Conservation (phyloP, 2,797 vertebrate genomes). For the Sebastes nivosus region DNA sequence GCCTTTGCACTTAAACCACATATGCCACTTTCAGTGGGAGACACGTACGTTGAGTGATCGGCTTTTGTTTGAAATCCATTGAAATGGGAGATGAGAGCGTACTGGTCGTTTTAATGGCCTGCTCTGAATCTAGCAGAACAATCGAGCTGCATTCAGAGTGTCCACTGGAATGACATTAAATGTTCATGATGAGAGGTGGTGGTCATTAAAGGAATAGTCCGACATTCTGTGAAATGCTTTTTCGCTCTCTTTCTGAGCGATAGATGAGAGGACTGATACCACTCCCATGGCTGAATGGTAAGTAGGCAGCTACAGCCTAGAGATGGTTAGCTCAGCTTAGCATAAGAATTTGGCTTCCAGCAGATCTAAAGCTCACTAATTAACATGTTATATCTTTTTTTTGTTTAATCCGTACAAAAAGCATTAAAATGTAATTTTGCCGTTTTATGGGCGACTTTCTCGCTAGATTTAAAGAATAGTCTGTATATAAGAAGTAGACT, state of each 20-base stretch:
- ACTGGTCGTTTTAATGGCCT: constrained; percentile 53
- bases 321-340: background rate
- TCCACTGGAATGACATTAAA: constrained; percentile 36
- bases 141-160: constrained; percentile 38
- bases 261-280: background rate
- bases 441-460: background rate
- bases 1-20: constrained; percentile 57
- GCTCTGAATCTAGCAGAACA: constrained; percentile 41
- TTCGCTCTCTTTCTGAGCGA: background rate
- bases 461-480: too few species aligned
- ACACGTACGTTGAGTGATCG: constrained; percentile 42
- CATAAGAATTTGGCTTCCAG: background rate
- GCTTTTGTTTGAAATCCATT: constrained; percentile 65
- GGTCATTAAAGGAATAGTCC: constrained; percentile 30
- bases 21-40: constrained; percentile 41
- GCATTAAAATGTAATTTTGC: background rate
- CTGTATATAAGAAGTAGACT: too few species aligned
- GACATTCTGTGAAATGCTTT: background rate
- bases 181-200: constrained; percentile 27
- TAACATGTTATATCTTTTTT: background rate
- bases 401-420: background rate
- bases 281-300: background rate
- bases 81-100: constrained; percentile 56
- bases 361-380: background rate
- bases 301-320: background rate